Conservation (phyloP, 2,113 vertebrate genomes). For the Onychorhynchus coronatus region DNA sequence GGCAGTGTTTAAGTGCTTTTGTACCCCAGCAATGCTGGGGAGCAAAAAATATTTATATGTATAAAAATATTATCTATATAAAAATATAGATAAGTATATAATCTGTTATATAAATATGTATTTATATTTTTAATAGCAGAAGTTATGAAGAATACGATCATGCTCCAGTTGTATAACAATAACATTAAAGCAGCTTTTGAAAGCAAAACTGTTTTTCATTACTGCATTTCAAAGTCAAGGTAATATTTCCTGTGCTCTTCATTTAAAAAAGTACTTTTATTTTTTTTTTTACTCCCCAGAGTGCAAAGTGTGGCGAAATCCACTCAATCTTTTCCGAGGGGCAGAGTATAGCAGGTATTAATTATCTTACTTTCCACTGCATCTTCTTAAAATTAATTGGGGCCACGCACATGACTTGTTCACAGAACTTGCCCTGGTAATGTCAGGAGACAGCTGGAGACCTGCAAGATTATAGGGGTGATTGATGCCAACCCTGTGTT, state of each 20-base stretch:
- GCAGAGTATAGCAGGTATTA: conserved; percentile 96
- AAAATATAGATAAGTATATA: neutral
- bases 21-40: neutral
- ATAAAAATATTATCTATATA: neutral
- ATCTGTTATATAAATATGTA: neutral
- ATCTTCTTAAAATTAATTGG: neutral
- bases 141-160: neutral
- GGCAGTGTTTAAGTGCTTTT: neutral
- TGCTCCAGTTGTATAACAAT: neutral
- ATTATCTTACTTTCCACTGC: neutral
- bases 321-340: conserved; percentile 96
- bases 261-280: neutral
- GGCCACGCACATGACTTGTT: neutral
- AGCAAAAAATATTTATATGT: neutral
- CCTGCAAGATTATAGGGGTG: neutral
- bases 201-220: neutral
- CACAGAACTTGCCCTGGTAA: neutral
- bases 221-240: neutral
- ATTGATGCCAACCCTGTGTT: neutral
- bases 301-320: conserved; percentile 98
- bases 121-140: neutral
- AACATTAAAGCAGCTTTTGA: neutral
- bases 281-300: conserved; percentile 70
- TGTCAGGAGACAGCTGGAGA: neutral
- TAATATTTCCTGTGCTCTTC: neutral